Base-by-base conservation (phyloP, 2,888 invertebrate genomes). In the Stenodera caucasica region DNA sequence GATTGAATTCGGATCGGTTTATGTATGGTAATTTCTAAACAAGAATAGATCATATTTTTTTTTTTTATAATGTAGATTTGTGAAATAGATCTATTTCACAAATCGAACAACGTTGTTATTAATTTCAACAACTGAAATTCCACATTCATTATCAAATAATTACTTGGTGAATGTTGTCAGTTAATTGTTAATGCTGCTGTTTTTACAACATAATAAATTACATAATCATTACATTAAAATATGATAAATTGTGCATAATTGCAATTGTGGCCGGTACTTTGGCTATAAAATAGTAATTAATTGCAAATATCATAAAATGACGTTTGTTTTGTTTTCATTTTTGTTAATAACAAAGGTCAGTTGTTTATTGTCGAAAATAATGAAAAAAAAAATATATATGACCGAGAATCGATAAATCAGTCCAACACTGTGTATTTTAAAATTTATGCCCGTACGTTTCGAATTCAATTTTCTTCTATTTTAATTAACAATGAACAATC, bases 171-270 rank as follows among this genome's bases (percentile, higher is more conserved):
- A 53, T 45, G 51, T 40, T 23, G 45, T 30, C 53, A 45, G 56
- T 56, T 62, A 58, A 62, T 62, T 62, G 59, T 62, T 62, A 59
- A 55, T 52, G 55, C 14, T 32, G 55, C 26, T 26, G 40, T 61
- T 61, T 61, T 62, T 59, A 56, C 58, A 59, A 21, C 59, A 37
- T 49, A 62, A 62, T 62, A 62, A 62, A 62, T 59, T 62, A 56
- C 58, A 62, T 59, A 62, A 62, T 62, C 58, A 62, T 62, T 55
- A 53, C 58, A 56, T 62, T 62, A 45, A 56, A 56, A 55, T 59
- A 59, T 59, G 62, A 62, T 62, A 56, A 62, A 62, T 62, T 49
- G 62, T 56, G 53, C 56, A 59, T 62, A 62, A 62, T 62, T 62
- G 59, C 58, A 56, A 62, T 59, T 56, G 58, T 62, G 58, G 62